Base-by-base conservation (phyloP, 2,888 invertebrate genomes). In the Nezara viridula region DNA sequence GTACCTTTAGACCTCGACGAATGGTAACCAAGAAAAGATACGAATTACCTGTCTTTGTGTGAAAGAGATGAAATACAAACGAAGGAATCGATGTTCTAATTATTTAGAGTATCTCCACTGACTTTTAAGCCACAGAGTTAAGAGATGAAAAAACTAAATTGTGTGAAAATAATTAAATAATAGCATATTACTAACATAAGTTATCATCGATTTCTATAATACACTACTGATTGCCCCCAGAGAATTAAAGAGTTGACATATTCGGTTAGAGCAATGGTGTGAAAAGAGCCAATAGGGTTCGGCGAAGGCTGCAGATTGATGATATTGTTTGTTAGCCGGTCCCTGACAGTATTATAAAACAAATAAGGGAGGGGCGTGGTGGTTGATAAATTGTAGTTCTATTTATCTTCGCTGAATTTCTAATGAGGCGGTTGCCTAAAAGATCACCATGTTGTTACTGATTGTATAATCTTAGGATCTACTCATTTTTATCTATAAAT, bases 351-450 rank as follows among this genome's bases (percentile, higher is more conserved):
- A 44, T 81, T 44, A 81, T 81, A 44, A 81, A 81, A 44, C 81
- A 81, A 81, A 73, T 73, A 47, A 44, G 81, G 81, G 21, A 0
- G 44, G 44, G 6, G 24, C 4, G 40, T 5, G 21, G n/a, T 12
- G 44, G 10, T 40, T 44, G 81, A 81, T 81, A 44, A 81, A 81
- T 81, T 81, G 81, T 44, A 44, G 44, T n/a, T 81, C n/a, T 44
- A 44, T 81, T 81, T 81, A 44, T 81, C 66, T 60, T 32, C 27
- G 66, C 27, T 37, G 66, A 73, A 73, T 73, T 73, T 19, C 66
- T 73, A 73, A 73, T 37, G 66, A 73, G 66, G 37, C 1, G 32
- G 66, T 73, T 73, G 37, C 66, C 19, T 32, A 9, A 37, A 19
- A 73, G 66, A 73, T 73, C 66, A 73, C 37, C 66, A 73, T 37